A percentile compares a stretch with the other conserved stretches of the same genome.
These are phyloP conservation scores for Zaprionus kolodkinae DNA, from an alignment of 1,140 invertebrate species.

Conservation along the genomic window DNA sequence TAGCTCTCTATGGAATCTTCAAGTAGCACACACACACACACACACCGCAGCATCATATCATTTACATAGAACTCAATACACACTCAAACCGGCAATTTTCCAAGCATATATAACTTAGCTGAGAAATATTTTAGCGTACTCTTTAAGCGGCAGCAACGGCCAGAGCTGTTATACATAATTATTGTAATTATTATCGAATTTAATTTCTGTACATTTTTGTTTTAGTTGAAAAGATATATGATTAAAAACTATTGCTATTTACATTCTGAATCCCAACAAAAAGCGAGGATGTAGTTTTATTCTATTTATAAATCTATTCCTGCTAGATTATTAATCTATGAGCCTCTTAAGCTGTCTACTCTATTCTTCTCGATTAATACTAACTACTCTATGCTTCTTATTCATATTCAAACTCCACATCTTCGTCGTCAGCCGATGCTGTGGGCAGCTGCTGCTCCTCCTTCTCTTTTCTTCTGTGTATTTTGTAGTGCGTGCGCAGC, in stretches of 20 bases:
- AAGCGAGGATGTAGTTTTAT: slow-evolving; percentile 12
- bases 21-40: slow-evolving; percentile 32
- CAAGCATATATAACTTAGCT: slow-evolving; percentile 60
- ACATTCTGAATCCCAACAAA: slow-evolving; percentile 68
- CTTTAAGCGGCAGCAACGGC: slow-evolving; percentile 38
- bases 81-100: slow-evolving; percentile 47
- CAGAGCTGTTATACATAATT: slow-evolving; percentile 34
- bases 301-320: not conserved
- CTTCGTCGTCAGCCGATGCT: not conserved
- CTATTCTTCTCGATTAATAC: not conserved
- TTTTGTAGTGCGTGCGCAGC: slow-evolving; percentile 53
- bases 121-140: slow-evolving; percentile 63
- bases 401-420: not conserved
- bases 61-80: slow-evolving; percentile 30
- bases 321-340: not conserved
- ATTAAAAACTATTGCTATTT: slow-evolving; percentile 73
- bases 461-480: slow-evolving; percentile 46
- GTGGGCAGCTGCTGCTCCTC: not conserved
- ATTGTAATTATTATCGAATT: slow-evolving; percentile 32
- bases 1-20: slow-evolving; percentile 15
- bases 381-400: not conserved
- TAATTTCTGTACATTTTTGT: slow-evolving; percentile 68
- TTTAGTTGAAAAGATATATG: slow-evolving; percentile 70
- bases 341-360: not conserved
- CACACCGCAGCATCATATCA: slow-evolving; percentile 39